phyloP scores from a whole-genome alignment of 1,140 invertebrate genomes.

The Caerostris extrusa region DNA sequence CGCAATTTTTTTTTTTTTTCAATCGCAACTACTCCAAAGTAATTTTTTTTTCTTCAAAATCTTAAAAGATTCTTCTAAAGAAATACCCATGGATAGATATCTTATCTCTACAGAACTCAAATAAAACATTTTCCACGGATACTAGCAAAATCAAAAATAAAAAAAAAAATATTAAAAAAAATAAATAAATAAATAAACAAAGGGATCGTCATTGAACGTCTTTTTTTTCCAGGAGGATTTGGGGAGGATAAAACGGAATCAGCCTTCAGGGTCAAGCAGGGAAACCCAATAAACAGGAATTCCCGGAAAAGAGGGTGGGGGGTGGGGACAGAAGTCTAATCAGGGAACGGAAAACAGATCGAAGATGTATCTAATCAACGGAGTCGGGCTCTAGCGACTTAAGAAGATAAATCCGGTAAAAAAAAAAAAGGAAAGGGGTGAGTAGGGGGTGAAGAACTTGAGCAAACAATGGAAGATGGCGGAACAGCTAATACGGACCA shows the following conservation, averaged over 20 bases:
- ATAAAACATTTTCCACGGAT: no score
- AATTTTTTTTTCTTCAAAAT: no score
- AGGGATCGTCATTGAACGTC: no score
- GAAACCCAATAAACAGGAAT: constrained; percentile 8
- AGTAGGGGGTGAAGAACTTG: background rate
- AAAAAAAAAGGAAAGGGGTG: background rate
- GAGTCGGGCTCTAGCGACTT: background rate
- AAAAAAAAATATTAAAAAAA: no score
- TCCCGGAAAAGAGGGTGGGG: background rate
- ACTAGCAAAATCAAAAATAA: no score
- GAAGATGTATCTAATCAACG: constrained; percentile 30
- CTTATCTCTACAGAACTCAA: no score
- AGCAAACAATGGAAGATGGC: background rate
- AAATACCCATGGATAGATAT: no score
- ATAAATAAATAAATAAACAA: no score
- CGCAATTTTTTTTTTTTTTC: no score
- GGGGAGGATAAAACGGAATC: background rate
- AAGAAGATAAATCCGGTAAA: background rate
- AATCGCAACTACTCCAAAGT: no score
- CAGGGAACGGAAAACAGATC: constrained; percentile 34
- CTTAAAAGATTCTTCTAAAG: no score
- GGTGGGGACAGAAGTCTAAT: background rate
- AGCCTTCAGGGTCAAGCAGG: background rate
- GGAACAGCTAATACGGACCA: constrained; percentile 25
- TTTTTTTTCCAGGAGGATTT: background rate